Evolutionary conservation across 2,888 invertebrate species (phyloP).

Genomic region (Drosophila vallismaia): DNA sequence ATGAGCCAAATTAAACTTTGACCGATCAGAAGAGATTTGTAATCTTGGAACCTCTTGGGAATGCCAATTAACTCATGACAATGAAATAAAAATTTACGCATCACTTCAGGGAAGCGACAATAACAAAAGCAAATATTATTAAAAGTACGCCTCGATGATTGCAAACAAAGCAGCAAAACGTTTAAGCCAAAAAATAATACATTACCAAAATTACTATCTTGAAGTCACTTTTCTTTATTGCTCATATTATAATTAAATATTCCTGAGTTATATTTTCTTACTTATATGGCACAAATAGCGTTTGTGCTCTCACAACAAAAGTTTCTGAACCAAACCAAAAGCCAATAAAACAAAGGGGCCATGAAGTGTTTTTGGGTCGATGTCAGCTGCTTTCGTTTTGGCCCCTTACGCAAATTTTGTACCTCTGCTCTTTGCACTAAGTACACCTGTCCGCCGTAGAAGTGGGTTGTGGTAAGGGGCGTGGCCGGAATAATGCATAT

Average conservation of each 20-base stretch:
- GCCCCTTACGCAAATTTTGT: conserved; percentile 56
- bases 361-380: conserved; percentile 60
- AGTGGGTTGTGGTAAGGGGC: neutral
- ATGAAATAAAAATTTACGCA: conserved; percentile 8
- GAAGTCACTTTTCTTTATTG: conserved; percentile 16
- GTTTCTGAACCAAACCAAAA: conserved; percentile 40
- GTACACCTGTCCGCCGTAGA: conserved; percentile 26
- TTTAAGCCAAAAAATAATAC: conserved; percentile 22
- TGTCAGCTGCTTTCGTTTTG: conserved; percentile 52
- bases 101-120: conserved; percentile 5
- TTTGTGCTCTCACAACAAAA: conserved; percentile 21
- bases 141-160: conserved; percentile 21
- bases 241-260: conserved; percentile 26
- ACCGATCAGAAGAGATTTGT: conserved; percentile 1
- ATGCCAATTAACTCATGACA: conserved; percentile 15
- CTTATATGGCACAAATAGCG: conserved; percentile 37
- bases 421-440: conserved; percentile 25
- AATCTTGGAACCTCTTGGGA: conserved; percentile 2
- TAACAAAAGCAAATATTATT: conserved; percentile 22
- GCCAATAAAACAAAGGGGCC: conserved; percentile 24
- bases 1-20: neutral
- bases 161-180: conserved; percentile 21
- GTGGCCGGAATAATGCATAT: conserved; percentile 29
- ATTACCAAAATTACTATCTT: conserved; percentile 3
- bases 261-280: conserved; percentile 10